Percentiles rank a stretch among this genome's conserved stretches.
Conservation (phyloP, 2,797 vertebrate genomes). For the Pachyuromys duprasi region DNA sequence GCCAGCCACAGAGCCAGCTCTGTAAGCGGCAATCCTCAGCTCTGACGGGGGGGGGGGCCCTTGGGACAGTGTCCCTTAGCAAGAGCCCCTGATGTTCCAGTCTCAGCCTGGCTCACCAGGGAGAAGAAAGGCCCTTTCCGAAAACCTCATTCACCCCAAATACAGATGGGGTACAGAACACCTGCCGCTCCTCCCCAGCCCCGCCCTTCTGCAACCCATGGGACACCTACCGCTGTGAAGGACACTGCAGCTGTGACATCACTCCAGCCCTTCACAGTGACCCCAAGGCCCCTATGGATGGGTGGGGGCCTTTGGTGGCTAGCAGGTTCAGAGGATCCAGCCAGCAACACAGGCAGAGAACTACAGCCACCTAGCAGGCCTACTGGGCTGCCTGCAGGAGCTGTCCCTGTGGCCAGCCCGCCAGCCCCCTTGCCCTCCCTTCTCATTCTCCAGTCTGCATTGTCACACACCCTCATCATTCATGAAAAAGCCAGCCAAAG, state of each 20-base stretch:
- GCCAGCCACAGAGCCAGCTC: neutral
- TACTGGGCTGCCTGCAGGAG: constrained; percentile 78
- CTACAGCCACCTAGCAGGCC: neutral
- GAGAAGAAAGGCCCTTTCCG: neutral
- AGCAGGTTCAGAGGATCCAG: constrained; percentile 55
- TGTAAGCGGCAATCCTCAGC: fast-evolving
- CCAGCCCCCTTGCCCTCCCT: constrained; percentile 82
- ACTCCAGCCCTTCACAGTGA: constrained; percentile 43
- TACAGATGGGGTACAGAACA: neutral
- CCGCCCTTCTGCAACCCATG: neutral
- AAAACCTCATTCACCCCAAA: neutral
- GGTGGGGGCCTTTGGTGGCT: neutral
- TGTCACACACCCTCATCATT: constrained; percentile 91
- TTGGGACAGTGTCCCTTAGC: neutral
- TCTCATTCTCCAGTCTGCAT: constrained; percentile 84
- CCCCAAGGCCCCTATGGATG: constrained; percentile 35
- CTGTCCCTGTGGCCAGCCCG: constrained; percentile 59
- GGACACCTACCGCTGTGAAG: constrained; percentile 6
- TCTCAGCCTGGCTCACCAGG: neutral
- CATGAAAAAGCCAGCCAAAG: constrained; percentile 89
- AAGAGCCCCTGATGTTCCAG: fast-evolving
- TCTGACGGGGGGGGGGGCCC: neutral
- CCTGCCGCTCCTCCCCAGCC: neutral
- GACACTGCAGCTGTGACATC: constrained; percentile 31
- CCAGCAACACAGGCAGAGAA: neutral